Percentiles rank a stretch among this genome's conserved stretches.
Conservation (phyloP, 2,888 invertebrate species). For the Amitus sp. region DNA sequence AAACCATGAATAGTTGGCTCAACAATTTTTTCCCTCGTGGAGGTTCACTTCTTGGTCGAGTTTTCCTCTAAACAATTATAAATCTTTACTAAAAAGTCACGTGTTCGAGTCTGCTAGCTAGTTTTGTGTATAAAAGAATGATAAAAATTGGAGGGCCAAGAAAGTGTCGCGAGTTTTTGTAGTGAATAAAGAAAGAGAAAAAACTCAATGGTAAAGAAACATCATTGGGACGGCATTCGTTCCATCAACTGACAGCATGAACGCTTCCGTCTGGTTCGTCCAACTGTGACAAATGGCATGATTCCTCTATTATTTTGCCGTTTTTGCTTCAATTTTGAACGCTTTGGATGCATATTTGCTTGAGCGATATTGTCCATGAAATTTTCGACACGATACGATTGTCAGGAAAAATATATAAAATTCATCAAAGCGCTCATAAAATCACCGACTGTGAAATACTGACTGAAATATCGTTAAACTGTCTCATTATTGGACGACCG, state of each 20-base stretch:
- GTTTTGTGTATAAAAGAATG: neutral
- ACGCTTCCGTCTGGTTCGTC: slow-evolving; percentile 27
- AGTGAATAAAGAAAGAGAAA: slow-evolving; percentile 8
- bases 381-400: slow-evolving; percentile 1
- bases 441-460: neutral
- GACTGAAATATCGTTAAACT: no score
- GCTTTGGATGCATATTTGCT: slow-evolving; percentile 32
- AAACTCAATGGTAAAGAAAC: slow-evolving; percentile 17
- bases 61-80: no score
- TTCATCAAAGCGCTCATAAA: slow-evolving; percentile 8
- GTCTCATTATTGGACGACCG: no score
- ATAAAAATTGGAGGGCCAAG: neutral
- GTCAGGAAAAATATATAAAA: slow-evolving; percentile 9
- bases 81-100: no score
- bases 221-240: slow-evolving; percentile 25
- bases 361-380: slow-evolving; percentile 20
- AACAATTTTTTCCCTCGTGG: no score
- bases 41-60: no score
- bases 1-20: no score
- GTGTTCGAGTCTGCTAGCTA: no score
- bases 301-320: slow-evolving; percentile 32
- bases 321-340: slow-evolving; percentile 38
- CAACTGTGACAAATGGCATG: slow-evolving; percentile 41
- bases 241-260: slow-evolving; percentile 27
- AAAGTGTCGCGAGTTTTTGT: slow-evolving; percentile 15